Percentiles rank a stretch among this genome's conserved stretches.
These are phyloP conservation scores for Epistrophe grossulariae DNA, from an alignment of 2,888 invertebrate species.

Conservation along the genomic window DNA sequence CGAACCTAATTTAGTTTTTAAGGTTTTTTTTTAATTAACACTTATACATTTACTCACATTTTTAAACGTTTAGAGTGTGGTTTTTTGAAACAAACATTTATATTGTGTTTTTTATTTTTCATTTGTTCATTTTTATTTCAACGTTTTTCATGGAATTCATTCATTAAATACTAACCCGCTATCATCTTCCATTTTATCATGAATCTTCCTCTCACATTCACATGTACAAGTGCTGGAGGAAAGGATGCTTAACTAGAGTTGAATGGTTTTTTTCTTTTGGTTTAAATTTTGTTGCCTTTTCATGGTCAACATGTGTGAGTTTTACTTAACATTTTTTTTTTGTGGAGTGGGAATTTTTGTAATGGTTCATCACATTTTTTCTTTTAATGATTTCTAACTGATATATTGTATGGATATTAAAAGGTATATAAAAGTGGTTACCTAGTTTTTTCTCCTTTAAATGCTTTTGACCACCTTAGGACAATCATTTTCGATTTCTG, in stretches of 20 bases:
- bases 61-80: conserved; percentile 49
- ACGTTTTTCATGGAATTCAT: conserved; percentile 48
- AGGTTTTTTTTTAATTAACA: conserved; percentile 57
- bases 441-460: neutral
- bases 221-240: conserved; percentile 46
- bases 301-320: conserved; percentile 23
- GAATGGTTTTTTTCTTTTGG: conserved; percentile 19
- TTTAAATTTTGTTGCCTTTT: conserved; percentile 3
- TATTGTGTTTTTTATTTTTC: conserved; percentile 38
- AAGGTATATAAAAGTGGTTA: neutral
- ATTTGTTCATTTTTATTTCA: conserved; percentile 18
- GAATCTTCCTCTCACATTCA: conserved; percentile 34
- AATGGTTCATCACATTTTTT: conserved; percentile 4
- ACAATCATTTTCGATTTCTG: too few species aligned
- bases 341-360: conserved; percentile 3
- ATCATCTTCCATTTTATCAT: conserved; percentile 28
- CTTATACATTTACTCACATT: conserved; percentile 56
- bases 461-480: too few species aligned
- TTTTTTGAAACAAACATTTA: conserved; percentile 30
- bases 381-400: neutral
- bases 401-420: conserved; percentile 7
- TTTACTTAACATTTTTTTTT: conserved; percentile 22
- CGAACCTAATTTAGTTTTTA: conserved; percentile 69
- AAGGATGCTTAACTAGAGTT: conserved; percentile 41
- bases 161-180: conserved; percentile 18